Percentiles rank a stretch among this genome's conserved stretches.
phyloP scores from a whole-genome alignment of 1,140 invertebrate species.

The Drosophila aff. region DNA sequence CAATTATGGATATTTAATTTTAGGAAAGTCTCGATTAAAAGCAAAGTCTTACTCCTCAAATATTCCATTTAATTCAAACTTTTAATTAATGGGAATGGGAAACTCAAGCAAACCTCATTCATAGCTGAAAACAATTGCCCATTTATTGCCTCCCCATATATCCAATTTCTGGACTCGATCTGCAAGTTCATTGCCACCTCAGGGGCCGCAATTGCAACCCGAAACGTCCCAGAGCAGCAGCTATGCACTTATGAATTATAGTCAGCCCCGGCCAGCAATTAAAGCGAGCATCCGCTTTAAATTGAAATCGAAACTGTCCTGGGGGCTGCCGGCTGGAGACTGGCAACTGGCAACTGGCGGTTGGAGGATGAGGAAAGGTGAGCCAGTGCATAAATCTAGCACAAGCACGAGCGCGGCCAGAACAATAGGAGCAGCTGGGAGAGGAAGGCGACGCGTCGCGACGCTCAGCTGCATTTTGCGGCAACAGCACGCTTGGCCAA shows the following conservation, averaged over 20 bases:
- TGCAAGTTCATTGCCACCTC: conserved; percentile 68
- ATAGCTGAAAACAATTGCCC: conserved; percentile 1
- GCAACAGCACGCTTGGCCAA: conserved; percentile 73
- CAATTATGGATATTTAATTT: neutral
- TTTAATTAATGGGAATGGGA: neutral
- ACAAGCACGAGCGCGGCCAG: conserved; percentile 77
- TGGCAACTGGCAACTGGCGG: neutral
- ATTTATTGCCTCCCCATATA: conserved; percentile 7
- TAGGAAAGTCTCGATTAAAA: neutral
- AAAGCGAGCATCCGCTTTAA: conserved; percentile 71
- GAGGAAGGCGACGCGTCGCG: conserved; percentile 33
- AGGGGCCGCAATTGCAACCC: conserved; percentile 36
- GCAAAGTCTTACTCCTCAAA: neutral
- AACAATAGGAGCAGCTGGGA: conserved; percentile 57
- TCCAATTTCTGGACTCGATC: conserved; percentile 38
- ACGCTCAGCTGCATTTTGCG: conserved; percentile 47
- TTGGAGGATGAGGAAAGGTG: conserved; percentile 1
- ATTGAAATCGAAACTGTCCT: conserved; percentile 78
- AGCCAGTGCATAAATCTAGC: conserved; percentile 72
- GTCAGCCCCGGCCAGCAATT: conserved; percentile 56
- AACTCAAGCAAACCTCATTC: conserved; percentile 10
- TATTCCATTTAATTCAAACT: too few relatives aligned
- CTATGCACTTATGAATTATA: conserved; percentile 66
- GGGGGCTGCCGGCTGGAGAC: neutral
- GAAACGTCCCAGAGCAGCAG: conserved; percentile 40